phyloP scores from a whole-genome alignment of 2,888 invertebrate species.

The Agelastica alni region DNA sequence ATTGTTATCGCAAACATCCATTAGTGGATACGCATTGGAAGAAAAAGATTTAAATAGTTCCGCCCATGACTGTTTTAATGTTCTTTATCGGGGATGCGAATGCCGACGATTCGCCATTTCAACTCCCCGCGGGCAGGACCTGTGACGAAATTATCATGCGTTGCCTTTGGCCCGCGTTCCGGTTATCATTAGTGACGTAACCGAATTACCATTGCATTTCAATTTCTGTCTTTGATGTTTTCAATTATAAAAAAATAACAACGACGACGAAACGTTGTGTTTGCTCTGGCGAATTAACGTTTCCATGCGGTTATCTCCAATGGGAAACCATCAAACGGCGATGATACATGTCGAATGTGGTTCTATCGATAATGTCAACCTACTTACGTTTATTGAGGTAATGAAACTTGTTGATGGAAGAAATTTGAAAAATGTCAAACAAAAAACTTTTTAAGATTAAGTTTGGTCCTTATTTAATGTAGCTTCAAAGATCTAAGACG shows the following conservation, averaged over 20 bases:
- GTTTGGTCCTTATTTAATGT: too few species aligned
- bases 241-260: conserved; percentile 30
- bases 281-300: conserved; percentile 7
- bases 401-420: too few species aligned
- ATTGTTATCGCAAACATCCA: too few species aligned
- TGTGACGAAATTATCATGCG: conserved; percentile 31
- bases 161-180: conserved; percentile 17
- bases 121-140: conserved; percentile 34
- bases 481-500: too few species aligned
- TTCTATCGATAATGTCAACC: too few species aligned
- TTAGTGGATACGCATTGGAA: too few species aligned
- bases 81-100: conserved; percentile 9
- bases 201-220: conserved; percentile 34
- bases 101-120: conserved; percentile 8
- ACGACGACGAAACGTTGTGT: conserved; percentile 16
- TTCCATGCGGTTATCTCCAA: conserved; percentile 24
- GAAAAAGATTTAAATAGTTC: too few species aligned
- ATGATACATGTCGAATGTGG: too few species aligned
- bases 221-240: conserved; percentile 35
- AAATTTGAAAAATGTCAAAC: too few species aligned
- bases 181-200: conserved; percentile 28
- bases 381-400: too few species aligned
- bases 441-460: too few species aligned
- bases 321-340: conserved; percentile 11
- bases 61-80: conserved; percentile 3